These are phyloP conservation scores for Galagoides demidoff DNA, from an alignment of 2,797 vertebrate genomes.

Conservation along the genomic window DNA sequence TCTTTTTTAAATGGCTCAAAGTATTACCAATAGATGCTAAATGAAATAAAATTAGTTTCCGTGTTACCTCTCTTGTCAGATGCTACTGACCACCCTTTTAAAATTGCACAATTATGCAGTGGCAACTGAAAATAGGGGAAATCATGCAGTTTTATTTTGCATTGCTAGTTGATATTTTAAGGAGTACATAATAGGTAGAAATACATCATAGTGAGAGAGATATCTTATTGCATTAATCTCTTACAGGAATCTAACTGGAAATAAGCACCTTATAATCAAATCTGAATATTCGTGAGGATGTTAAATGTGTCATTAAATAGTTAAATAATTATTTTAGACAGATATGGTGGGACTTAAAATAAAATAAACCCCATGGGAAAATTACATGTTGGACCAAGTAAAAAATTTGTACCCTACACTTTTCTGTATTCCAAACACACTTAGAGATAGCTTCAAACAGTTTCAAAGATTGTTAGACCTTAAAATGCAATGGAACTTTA, in stretches of 20 bases:
- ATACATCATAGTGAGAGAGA: neutral
- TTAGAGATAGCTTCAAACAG: conserved; percentile 72
- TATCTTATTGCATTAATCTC: neutral
- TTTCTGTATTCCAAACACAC: conserved; percentile 78
- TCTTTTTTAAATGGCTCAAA: neutral
- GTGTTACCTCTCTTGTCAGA: conserved; percentile 67
- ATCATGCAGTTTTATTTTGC: conserved; percentile 15
- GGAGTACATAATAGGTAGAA: neutral
- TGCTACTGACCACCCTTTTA: conserved; percentile 79
- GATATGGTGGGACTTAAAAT: conserved; percentile 74
- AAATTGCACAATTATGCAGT: conserved; percentile 63
- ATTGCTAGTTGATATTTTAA: neutral
- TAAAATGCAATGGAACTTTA: conserved; percentile 82
- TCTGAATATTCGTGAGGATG: neutral
- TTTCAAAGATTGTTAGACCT: conserved; percentile 83
- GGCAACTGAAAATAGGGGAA: conserved; percentile 67
- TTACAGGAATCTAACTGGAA: neutral
- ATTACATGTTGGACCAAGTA: conserved; percentile 76
- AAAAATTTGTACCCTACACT: conserved; percentile 80
- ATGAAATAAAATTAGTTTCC: conserved; percentile 69
- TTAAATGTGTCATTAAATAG: conserved; percentile 71
- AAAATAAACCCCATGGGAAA: conserved; percentile 77
- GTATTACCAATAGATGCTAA: conserved; percentile 62
- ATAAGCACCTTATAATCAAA: conserved; percentile 18
- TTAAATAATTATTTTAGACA: conserved; percentile 83